Conservation (phyloP, 1,140 invertebrate genomes). For the Trachelipus rathkii region DNA sequence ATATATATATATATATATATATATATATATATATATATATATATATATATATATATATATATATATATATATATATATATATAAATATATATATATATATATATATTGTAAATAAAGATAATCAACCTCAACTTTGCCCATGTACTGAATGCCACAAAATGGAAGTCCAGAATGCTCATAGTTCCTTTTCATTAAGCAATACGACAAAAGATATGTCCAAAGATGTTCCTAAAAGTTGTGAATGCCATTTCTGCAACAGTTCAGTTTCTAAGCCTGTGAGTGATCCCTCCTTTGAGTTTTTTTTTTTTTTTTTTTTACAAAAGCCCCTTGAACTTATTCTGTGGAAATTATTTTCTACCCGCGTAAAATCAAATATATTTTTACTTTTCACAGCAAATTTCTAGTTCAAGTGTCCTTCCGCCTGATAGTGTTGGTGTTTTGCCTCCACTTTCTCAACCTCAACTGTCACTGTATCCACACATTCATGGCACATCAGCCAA, state of each 20-base stretch:
- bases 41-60: conserved; percentile 17
- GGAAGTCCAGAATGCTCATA: not conserved
- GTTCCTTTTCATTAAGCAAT: not conserved
- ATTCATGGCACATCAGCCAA: conserved; percentile 38
- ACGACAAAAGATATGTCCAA: not conserved
- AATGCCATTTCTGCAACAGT: conserved; percentile 37
- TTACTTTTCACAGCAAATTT: too few relatives aligned
- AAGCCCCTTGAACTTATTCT: too few relatives aligned
- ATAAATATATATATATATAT: conserved; percentile 7
- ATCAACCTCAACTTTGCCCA: not conserved
- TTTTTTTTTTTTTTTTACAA: not conserved
- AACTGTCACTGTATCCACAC: conserved; percentile 40
- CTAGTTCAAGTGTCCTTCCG: conserved; percentile 22
- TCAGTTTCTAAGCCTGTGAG: conserved; percentile 28
- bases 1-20: conserved; percentile 20
- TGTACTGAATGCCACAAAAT: conserved; percentile 1
- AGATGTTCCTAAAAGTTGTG: conserved; percentile 29
- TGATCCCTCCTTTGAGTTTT: not conserved
- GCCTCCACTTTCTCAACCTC: conserved; percentile 36
- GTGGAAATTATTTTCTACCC: too few relatives aligned
- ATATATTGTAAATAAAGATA: not conserved
- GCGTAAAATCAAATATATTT: too few relatives aligned
- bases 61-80: conserved; percentile 5
- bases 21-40: conserved; percentile 18
- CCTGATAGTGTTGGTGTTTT: conserved; percentile 26